Conservation (phyloP, 2,113 vertebrate genomes). For the Epinephelus fuscoguttatus region DNA sequence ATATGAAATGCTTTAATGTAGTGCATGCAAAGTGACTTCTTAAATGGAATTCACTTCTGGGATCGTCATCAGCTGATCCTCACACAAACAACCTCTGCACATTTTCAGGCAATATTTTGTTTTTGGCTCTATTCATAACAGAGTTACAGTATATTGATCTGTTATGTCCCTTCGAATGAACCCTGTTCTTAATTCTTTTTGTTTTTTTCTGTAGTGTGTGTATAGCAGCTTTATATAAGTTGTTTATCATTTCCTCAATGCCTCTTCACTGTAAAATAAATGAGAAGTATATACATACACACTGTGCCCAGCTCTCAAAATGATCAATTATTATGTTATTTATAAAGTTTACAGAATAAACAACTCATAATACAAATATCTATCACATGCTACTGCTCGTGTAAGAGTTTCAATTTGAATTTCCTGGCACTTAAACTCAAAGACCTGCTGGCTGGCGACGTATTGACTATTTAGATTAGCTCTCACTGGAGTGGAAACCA, state of each 20-base stretch:
- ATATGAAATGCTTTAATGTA: not conserved
- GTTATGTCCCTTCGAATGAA: not conserved
- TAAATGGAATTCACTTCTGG: not conserved
- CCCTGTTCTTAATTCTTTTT: not conserved
- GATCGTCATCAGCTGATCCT: not conserved
- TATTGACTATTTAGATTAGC: slow-evolving; percentile 73
- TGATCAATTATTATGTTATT: slow-evolving; percentile 19
- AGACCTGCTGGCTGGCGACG: slow-evolving; percentile 51
- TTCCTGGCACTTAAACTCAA: slow-evolving; percentile 54
- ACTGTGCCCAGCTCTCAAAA: slow-evolving; percentile 2
- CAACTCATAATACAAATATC: not conserved
- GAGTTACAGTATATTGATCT: not conserved
- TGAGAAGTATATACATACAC: not conserved
- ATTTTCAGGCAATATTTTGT: not conserved
- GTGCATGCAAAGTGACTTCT: not conserved
- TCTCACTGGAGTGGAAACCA: slow-evolving; percentile 73
- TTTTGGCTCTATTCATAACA: not conserved
- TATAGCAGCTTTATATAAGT: not conserved
- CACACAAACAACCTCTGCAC: too few species aligned
- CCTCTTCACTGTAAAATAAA: not conserved
- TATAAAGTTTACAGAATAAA: slow-evolving; percentile 20
- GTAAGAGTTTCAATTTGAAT: slow-evolving; percentile 41
- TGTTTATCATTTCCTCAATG: not conserved
- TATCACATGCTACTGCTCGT: slow-evolving; percentile 19
- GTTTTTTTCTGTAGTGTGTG: not conserved